Evolutionary conservation across 2,113 vertebrate genomes (phyloP), one percentile per base, ranked within the genome.

Genomic region (Phrynosoma platyrhinos): DNA sequence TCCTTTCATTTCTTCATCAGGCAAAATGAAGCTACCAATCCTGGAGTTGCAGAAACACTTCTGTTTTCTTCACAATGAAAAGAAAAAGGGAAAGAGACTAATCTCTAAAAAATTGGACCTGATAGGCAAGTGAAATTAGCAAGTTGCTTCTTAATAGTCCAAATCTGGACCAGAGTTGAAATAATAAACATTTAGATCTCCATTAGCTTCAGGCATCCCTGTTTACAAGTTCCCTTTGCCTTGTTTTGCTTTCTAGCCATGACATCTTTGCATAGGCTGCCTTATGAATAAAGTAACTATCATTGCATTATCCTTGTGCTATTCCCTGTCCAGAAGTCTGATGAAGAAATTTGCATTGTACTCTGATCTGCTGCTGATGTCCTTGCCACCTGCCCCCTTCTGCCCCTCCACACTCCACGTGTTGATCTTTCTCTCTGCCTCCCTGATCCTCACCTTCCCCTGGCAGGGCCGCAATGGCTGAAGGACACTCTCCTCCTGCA

Each of bases 371-470:
- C 74, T 53, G 76, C 76, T 53, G 42, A 2, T 47, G 42, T 36
- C 53, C 3, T 42, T 27, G 53, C 25, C 14, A n/a, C 25, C 58
- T 66, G 69, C 52, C 52, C 75, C 40, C 21, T 18, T 18, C 58
- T 18, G 14, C 14, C 14, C 58, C 58, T 18, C 13, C 58, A 62
- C 13, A 12, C 13, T 62, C 58, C 58, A 62, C 14, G 9, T 25
- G 77, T 74, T 25, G 32, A 13, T 68, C 79, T 76, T 77, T 25
- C 0, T 0, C 40, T 20, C 3, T 8, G 5, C 4, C 36, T 7
- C 36, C 52, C 1, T 0, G 13, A 72, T 64, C 80, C 47, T 23
- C 27, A 1, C 23, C 47, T 25, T 89, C 30, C 10, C 0, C 0
- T 66, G 55, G 68, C 69, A 87, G 85, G 42, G 85, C 53, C n/a